Evolutionary conservation across 2,888 invertebrate genomes (phyloP).

Genomic region (Galerucella calmariensis): DNA sequence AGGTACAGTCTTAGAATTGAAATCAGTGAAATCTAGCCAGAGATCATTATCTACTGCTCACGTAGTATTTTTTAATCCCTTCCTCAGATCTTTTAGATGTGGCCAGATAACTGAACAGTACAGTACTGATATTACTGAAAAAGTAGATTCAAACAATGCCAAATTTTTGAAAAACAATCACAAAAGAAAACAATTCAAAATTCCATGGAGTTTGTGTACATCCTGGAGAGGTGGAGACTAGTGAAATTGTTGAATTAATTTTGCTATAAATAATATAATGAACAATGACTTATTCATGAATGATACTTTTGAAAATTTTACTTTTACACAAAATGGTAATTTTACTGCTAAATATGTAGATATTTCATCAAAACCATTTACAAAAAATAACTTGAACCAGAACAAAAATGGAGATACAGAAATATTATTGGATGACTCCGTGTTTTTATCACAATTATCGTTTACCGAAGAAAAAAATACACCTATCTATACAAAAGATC

Average conservation of each 20-base stretch:
- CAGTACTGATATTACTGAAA: too few relatives aligned
- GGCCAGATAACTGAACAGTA: too few relatives aligned
- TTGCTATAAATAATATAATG: slow-evolving; percentile 16
- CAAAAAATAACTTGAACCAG: not conserved
- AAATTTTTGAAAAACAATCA: not conserved
- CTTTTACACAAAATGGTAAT: slow-evolving; percentile 44
- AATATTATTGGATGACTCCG: slow-evolving; percentile 56
- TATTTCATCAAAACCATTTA: slow-evolving; percentile 3
- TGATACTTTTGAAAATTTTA: slow-evolving; percentile 57
- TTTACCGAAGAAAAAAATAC: slow-evolving; percentile 25
- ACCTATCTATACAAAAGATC: slow-evolving; percentile 5
- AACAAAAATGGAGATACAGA: slow-evolving; percentile 39
- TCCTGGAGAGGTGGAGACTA: too few relatives aligned
- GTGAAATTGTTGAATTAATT: not conserved
- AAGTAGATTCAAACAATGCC: not conserved
- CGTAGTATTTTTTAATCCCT: too few relatives aligned
- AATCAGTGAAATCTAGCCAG: too few relatives aligned
- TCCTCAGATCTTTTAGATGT: too few relatives aligned
- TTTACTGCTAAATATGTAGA: slow-evolving; percentile 1
- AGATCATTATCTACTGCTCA: too few relatives aligned
- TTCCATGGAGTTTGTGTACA: not conserved
- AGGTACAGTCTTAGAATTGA: too few relatives aligned
- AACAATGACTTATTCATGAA: slow-evolving; percentile 50
- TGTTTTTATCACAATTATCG: slow-evolving; percentile 46
- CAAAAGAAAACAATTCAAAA: not conserved